These are phyloP conservation scores for Torymus tubicola DNA, from an alignment of 2,888 invertebrate species.

Conservation along the genomic window DNA sequence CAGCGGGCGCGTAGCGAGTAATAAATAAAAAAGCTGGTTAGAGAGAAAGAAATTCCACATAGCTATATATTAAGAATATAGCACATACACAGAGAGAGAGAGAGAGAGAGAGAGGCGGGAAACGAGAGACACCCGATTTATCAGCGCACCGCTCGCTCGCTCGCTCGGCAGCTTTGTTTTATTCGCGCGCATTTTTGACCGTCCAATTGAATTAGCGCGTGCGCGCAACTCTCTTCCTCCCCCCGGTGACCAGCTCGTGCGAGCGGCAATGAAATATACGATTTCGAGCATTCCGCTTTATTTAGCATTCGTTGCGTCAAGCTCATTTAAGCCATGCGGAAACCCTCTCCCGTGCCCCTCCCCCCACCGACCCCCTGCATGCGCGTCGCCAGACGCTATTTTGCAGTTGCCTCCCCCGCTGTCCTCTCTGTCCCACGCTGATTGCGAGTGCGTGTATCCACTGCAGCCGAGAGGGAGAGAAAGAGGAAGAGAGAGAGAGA, in stretches of 20 bases:
- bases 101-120: no score
- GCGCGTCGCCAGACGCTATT: background rate
- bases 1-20: no score
- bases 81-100: no score
- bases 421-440: no score
- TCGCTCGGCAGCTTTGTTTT: constrained; percentile 2
- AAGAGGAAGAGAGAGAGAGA: no score
- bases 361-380: background rate
- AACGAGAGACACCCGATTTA: constrained; percentile 20
- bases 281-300: constrained; percentile 39
- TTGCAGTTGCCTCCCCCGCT: background rate
- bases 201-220: constrained; percentile 33
- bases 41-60: no score
- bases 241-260: no score
- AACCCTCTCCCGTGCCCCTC: constrained; percentile 8
- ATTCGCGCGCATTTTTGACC: constrained; percentile 32
- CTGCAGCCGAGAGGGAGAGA: background rate
- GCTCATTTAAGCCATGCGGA: constrained; percentile 49
- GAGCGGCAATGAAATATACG: constrained; percentile 29
- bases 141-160: background rate
- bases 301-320: constrained; percentile 41
- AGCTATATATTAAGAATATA: no score
- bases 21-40: no score
- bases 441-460: background rate
- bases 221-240: no score